Evolutionary conservation across 2,797 vertebrate genomes (phyloP).

Genomic region (Poecilia velifera): DNA sequence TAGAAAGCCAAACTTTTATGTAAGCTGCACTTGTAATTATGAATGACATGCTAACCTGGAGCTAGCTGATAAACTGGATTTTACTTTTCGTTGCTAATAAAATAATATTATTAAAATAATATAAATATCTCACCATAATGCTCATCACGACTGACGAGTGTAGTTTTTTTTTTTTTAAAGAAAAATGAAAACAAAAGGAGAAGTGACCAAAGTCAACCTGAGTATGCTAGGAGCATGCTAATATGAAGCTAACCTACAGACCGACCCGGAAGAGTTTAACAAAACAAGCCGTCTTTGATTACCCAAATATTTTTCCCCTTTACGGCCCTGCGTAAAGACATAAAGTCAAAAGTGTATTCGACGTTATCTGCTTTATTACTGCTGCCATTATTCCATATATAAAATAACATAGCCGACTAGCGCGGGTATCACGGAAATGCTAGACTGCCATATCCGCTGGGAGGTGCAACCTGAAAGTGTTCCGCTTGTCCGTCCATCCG

Average conservation of each 20-base stretch:
- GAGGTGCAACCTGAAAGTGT: not conserved
- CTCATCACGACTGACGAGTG: slow-evolving; percentile 38
- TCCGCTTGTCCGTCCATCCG: not conserved
- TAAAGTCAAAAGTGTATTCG: not conserved
- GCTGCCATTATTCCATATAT: not conserved
- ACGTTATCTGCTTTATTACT: not conserved
- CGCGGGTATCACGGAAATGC: not conserved
- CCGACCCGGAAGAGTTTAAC: slow-evolving; percentile 52
- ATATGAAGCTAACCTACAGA: not conserved
- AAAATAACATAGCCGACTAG: not conserved
- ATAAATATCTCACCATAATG: not conserved
- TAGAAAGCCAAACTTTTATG: not conserved
- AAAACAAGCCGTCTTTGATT: not conserved
- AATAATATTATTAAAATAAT: not conserved
- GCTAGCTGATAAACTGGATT: not conserved
- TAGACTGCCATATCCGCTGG: slow-evolving; percentile 8
- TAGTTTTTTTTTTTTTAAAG: not conserved
- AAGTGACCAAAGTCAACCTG: not conserved
- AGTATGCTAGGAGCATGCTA: not conserved
- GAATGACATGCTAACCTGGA: not conserved
- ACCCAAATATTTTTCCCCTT: not conserved
- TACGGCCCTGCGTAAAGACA: no score
- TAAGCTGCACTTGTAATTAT: not conserved
- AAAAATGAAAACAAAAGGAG: not conserved
- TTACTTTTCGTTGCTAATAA: not conserved